Evolutionary conservation across 1,140 invertebrate genomes (phyloP).

Genomic region (Lysiphlebus fabarum): DNA sequence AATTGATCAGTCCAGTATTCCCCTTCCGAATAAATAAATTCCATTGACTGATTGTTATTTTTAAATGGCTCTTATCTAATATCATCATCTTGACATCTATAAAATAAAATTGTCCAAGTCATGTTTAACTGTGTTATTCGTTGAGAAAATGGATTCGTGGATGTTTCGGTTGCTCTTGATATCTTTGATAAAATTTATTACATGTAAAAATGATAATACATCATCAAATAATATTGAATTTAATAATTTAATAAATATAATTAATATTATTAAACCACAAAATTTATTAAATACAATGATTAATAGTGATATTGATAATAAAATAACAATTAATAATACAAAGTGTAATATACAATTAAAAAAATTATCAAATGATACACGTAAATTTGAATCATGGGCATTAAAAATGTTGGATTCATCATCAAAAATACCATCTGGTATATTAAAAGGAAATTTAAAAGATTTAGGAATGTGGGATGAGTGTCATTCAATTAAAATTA

Average conservation of each 20-base stretch:
- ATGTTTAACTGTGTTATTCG: no score
- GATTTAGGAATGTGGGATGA: slow-evolving; percentile 44
- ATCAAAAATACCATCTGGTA: slow-evolving; percentile 40
- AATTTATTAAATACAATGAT: background rate
- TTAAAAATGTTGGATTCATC: slow-evolving; percentile 41
- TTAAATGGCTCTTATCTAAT: no score
- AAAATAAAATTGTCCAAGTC: no score
- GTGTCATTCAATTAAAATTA: slow-evolving; percentile 31
- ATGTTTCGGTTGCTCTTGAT: no score
- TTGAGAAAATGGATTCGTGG: no score
- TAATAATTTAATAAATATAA: no score
- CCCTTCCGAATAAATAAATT: no score
- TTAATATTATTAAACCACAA: background rate
- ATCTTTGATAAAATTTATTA: slow-evolving; percentile 5
- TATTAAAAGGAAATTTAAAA: slow-evolving; percentile 38
- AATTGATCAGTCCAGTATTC: no score
- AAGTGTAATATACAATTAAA: slow-evolving; percentile 1
- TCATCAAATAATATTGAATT: no score
- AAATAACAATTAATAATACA: background rate
- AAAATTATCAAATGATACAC: background rate
- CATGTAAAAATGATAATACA: background rate
- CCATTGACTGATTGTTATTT: no score
- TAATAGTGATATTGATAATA: background rate
- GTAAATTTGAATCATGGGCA: slow-evolving; percentile 22
- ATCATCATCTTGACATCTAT: no score